Conservation (phyloP, 2,113 vertebrate genomes). For the Tachuris rubrigastra region DNA sequence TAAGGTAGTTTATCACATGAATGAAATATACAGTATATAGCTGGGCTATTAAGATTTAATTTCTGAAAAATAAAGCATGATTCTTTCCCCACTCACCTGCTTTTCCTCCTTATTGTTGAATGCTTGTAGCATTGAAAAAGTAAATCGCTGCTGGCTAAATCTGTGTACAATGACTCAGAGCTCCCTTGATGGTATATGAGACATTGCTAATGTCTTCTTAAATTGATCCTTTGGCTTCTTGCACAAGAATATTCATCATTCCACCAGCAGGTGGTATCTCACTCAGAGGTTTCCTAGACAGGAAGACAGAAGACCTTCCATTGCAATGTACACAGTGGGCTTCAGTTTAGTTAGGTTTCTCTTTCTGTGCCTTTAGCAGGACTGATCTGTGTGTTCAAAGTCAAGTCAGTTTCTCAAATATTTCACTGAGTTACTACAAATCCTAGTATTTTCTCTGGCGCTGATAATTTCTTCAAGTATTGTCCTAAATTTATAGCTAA, state of each 20-base stretch:
- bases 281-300: not conserved
- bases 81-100: not conserved
- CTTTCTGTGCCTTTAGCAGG: not conserved
- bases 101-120: not conserved
- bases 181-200: not conserved
- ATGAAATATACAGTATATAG: not conserved
- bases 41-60: not conserved
- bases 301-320: not conserved
- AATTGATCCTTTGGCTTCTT: slow-evolving; percentile 10
- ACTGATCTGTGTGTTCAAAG: not conserved
- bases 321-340: not conserved
- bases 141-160: not conserved
- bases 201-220: not conserved
- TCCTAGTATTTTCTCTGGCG: not conserved
- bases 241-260: not conserved
- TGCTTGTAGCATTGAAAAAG: not conserved
- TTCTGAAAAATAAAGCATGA: not conserved
- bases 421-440: not conserved
- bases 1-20: not conserved
- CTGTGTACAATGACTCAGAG: not conserved
- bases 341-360: not conserved
- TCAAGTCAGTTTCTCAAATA: not conserved
- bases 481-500: not conserved
- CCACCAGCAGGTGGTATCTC: not conserved
- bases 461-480: not conserved